Base-by-base conservation (phyloP, 2,888 invertebrate species). In the Cryptus armator region DNA sequence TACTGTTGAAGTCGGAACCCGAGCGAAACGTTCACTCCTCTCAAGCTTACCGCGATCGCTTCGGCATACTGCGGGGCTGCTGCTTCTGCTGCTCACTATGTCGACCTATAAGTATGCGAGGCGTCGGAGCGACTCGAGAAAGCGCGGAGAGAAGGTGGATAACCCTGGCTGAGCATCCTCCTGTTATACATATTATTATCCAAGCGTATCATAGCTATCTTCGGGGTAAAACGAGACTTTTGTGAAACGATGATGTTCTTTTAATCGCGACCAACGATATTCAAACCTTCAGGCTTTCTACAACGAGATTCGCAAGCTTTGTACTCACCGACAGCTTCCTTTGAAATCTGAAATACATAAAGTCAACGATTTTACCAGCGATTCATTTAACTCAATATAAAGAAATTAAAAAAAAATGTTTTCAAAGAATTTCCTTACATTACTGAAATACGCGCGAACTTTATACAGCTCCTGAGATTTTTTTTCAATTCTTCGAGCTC, bases 1-100 rank as follows among this genome's bases (percentile, higher is more conserved):
- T 64, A 79, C 76, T 51, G 56, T 9, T 48, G 37, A 66, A 79
- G 77, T 72, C 90, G 90, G 84, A 90, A 84, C 87, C 82, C 29
- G 68, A 80, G 72, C 78, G 77, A 72, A 81, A 79, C 86, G 76
- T 77, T 78, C 59, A n/a, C 70, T 85, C 85, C 84, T 64, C 56
- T 70, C 66, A 70, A 66, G 70, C 75, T 76, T 76, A 67, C 79
- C 46, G 71, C 62, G 81, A 85, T 82, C 75, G 78, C 48, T 74
- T 53, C 68, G 62, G 74, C 64, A 64, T 74, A 59, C 77, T 56
- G 81, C 71, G 66, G 79, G 78, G 44, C 67, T 74, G 48, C 66
- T 37, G 59, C 59, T 59, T 24, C 24, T 24, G 12, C 48, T n/a
- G 48, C 12, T 44, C 10, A 80, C 66, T 29, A 82, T 59, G 78